Evolutionary conservation across 2,888 invertebrate species (phyloP).

Genomic region (Eristalis arbustorum): DNA sequence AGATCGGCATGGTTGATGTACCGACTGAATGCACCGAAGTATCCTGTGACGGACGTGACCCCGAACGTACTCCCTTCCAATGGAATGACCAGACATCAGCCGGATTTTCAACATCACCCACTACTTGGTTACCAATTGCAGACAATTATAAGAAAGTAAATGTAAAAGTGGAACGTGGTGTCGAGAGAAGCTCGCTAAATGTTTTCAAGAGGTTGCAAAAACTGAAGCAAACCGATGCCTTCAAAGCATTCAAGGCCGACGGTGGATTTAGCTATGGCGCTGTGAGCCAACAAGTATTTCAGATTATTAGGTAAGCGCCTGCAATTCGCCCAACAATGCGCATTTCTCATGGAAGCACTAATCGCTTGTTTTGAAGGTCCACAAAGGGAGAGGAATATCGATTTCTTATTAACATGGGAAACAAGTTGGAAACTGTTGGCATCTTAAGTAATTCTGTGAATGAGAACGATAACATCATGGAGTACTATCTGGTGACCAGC

Average conservation of each 20-base stretch:
- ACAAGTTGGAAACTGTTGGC: slow-evolving; percentile 72
- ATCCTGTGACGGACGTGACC: slow-evolving; percentile 80
- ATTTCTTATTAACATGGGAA: slow-evolving; percentile 76
- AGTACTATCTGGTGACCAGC: slow-evolving; percentile 74
- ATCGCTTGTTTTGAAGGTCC: slow-evolving; percentile 68
- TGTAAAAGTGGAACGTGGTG: slow-evolving; percentile 81
- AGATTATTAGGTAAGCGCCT: slow-evolving; percentile 75
- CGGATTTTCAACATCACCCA: slow-evolving; percentile 83
- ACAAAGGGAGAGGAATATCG: slow-evolving; percentile 75
- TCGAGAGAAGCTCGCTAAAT: slow-evolving; percentile 82
- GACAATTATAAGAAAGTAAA: slow-evolving; percentile 83
- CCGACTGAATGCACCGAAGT: slow-evolving; percentile 78
- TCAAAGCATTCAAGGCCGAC: slow-evolving; percentile 73
- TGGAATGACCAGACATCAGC: slow-evolving; percentile 81
- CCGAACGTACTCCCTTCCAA: slow-evolving; percentile 83
- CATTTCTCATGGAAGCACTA: background rate
- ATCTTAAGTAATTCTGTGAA: slow-evolving; percentile 67
- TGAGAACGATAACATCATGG: slow-evolving; percentile 70
- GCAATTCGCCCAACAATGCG: background rate
- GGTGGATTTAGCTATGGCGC: slow-evolving; percentile 75
- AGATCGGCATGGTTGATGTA: slow-evolving; percentile 84
- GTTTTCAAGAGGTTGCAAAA: slow-evolving; percentile 82
- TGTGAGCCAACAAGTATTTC: slow-evolving; percentile 75
- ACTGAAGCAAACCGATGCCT: slow-evolving; percentile 81
- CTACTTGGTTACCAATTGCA: slow-evolving; percentile 86